These are phyloP conservation scores for Eulemur rufifrons DNA, from an alignment of 2,113 vertebrate genomes.

Conservation along the genomic window DNA sequence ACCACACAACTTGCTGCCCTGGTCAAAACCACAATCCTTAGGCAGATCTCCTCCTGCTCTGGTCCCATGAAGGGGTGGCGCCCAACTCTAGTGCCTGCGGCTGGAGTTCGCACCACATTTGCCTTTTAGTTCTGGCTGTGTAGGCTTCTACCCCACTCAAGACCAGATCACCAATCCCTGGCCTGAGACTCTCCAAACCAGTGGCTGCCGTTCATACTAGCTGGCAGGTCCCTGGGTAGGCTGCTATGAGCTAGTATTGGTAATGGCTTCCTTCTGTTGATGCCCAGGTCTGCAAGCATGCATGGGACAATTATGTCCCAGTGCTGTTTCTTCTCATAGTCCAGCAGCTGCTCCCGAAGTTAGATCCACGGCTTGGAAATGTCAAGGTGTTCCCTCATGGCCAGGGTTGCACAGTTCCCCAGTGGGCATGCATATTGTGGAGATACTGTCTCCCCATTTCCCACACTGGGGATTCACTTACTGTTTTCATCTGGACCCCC, in stretches of 20 bases:
- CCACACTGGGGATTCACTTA: too few species aligned
- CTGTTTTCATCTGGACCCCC: too few species aligned
- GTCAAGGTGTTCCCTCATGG: too few species aligned
- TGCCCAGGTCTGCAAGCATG: background rate
- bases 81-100: background rate
- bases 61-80: background rate
- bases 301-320: background rate
- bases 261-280: background rate
- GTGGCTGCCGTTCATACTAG: background rate
- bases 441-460: too few species aligned
- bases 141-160: background rate
- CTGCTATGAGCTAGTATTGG: background rate
- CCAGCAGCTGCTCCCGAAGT: too few species aligned
- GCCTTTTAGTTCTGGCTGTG: background rate
- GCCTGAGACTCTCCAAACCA: background rate
- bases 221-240: background rate
- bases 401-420: too few species aligned
- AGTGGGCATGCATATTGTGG: too few species aligned
- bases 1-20: background rate
- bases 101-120: background rate
- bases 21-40: background rate
- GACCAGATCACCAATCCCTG: background rate
- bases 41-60: background rate
- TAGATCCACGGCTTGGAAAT: too few species aligned
- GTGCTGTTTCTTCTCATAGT: too few species aligned